Evolutionary conservation across 2,888 invertebrate species (phyloP), one percentile per base, ranked within the genome.

Genomic region (Sclerodermus sp.): DNA sequence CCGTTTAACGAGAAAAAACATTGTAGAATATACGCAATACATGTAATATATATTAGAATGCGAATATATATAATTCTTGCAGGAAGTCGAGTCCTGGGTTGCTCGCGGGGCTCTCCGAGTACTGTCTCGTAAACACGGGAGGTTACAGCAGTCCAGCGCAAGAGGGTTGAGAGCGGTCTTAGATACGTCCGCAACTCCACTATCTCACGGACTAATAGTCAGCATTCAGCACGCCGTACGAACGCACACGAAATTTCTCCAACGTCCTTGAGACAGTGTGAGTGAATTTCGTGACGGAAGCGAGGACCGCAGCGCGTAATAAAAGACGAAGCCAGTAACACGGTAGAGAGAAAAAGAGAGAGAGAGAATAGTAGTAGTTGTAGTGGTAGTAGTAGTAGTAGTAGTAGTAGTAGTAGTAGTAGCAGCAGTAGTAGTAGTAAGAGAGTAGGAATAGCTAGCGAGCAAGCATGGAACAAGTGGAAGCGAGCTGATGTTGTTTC

Each of bases 311-410:
- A 45, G 48, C 44, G 23, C 47, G 60, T 50, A 56, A 57, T 64
- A 64, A 64, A 66, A 62, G 58, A 48, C 54, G 51, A 52, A 42
- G 41, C 37, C 41, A n/a, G n/a, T n/a, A n/a, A n/a, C n/a, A n/a
- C n/a, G n/a, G n/a, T n/a, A n/a, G 23, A 8, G 23, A 23, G 23
- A 23, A 8, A 15, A 34, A 12, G n/a, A 16, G 10, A 23, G 23
- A 16, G 45, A 16, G 17, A 13, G 45, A 13, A 34, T 14, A 14
- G 45, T 18, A 17, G 38, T 36, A 13, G 32, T 12, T 15, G n/a
- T n/a, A 13, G 34, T 8, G n/a, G 34, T 34, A 12, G 34, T 34
- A 12, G 34, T 34, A 12, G 36, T 36, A 13, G 36, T 1, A 13
- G 36, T 36, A 13, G 36, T 36, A 13, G 18, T 15, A 14, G 32